Evolutionary conservation across 2,797 vertebrate genomes (phyloP).

Genomic region (Thalassophryne amazonica): DNA sequence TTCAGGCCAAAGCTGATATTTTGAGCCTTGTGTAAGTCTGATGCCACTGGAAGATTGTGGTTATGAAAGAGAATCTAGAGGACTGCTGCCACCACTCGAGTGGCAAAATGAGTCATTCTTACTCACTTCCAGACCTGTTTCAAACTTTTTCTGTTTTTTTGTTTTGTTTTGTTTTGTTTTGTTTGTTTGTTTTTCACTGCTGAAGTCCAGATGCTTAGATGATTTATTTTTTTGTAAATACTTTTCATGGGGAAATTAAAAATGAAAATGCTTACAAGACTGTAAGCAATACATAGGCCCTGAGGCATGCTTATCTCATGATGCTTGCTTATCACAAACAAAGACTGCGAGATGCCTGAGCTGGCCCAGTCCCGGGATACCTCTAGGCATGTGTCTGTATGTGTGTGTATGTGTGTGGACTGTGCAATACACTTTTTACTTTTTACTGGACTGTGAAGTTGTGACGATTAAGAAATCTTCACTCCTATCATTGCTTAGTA

Average conservation of each 20-base stretch:
- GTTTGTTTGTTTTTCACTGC: background rate
- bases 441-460: too few relatives aligned
- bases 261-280: background rate
- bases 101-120: conserved; percentile 41
- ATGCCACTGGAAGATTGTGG: conserved; percentile 56
- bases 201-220: background rate
- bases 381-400: too few relatives aligned
- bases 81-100: conserved; percentile 64
- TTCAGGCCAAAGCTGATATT: conserved; percentile 44
- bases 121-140: conserved; percentile 16
- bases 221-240: background rate
- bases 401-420: too few relatives aligned
- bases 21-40: conserved; percentile 1
- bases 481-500: too few relatives aligned
- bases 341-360: too few relatives aligned
- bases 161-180: background rate
- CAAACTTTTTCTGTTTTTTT: background rate
- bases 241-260: too few relatives aligned
- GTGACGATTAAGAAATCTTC: too few relatives aligned
- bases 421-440: too few relatives aligned
- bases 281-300: too few relatives aligned
- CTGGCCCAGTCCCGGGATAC: too few relatives aligned
- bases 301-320: too few relatives aligned
- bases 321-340: too few relatives aligned
- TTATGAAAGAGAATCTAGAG: conserved; percentile 43